Conservation (phyloP, 1,140 invertebrate genomes). For the Batillaria attramentaria region DNA sequence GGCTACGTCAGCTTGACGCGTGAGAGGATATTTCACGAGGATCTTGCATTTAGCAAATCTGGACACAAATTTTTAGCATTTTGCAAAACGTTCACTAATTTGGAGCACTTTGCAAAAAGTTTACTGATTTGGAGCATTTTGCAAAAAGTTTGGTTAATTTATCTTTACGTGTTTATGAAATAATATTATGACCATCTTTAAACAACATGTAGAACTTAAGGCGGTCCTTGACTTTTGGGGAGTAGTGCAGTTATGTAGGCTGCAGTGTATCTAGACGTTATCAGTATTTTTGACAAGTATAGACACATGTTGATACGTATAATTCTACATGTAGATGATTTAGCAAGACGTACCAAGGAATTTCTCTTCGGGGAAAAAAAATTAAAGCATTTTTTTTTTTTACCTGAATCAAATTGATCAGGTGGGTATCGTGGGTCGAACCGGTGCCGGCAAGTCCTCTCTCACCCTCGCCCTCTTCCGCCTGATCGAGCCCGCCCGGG, state of each 20-base stretch:
- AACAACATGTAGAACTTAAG: too few relatives aligned
- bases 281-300: neutral
- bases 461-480: slow-evolving; percentile 76
- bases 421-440: slow-evolving; percentile 67
- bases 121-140: too few relatives aligned
- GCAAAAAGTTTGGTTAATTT: too few relatives aligned
- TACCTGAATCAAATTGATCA: too few relatives aligned
- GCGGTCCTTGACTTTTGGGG: neutral
- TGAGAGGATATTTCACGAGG: neutral
- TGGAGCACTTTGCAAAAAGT: too few relatives aligned
- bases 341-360: neutral
- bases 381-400: slow-evolving; percentile 78
- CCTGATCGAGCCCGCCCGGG: slow-evolving; percentile 72
- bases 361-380: too few relatives aligned
- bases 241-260: neutral
- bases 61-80: neutral
- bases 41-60: neutral
- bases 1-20: too few relatives aligned
- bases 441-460: slow-evolving; percentile 94
- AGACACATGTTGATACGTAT: neutral
- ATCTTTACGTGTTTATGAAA: too few relatives aligned
- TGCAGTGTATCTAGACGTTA: neutral
- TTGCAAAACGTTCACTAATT: neutral
- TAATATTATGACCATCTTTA: too few relatives aligned
- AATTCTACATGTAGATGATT: neutral